phyloP scores from a whole-genome alignment of 2,888 invertebrate genomes.

The Sesia bembeciformis region DNA sequence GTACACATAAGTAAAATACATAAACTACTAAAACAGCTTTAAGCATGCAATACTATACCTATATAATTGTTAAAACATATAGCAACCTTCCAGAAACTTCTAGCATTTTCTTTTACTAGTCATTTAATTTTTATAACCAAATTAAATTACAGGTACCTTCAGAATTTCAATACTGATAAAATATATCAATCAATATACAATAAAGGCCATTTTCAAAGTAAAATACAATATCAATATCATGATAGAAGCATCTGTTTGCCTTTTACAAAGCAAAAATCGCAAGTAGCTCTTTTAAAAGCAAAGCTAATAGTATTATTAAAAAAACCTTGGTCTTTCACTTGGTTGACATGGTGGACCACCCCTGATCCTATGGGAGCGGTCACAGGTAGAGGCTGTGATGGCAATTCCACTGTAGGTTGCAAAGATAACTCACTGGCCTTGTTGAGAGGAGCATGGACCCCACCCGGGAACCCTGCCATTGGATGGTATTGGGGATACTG shows the following conservation, averaged over 20 bases:
- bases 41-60: too few relatives aligned
- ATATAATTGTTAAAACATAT: too few relatives aligned
- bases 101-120: too few relatives aligned
- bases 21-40: too few relatives aligned
- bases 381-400: conserved; percentile 40
- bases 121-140: too few relatives aligned
- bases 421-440: conserved; percentile 73
- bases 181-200: too few relatives aligned
- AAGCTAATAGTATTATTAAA: conserved; percentile 37
- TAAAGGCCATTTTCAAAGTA: too few relatives aligned
- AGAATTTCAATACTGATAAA: too few relatives aligned
- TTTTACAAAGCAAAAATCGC: conserved; percentile 46
- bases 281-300: conserved; percentile 49
- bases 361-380: conserved; percentile 63
- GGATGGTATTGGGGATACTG: conserved; percentile 66
- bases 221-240: too few relatives aligned
- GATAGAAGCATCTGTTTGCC: background rate
- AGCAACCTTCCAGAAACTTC: too few relatives aligned
- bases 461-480: conserved; percentile 67
- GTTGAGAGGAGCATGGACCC: conserved; percentile 58
- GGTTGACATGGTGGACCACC: conserved; percentile 58
- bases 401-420: conserved; percentile 58
- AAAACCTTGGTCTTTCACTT: conserved; percentile 76
- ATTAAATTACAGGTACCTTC: too few relatives aligned
- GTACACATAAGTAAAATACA: too few relatives aligned